These are phyloP conservation scores for Mus caroli DNA, from an alignment of 2,797 vertebrate genomes.

Conservation along the genomic window DNA sequence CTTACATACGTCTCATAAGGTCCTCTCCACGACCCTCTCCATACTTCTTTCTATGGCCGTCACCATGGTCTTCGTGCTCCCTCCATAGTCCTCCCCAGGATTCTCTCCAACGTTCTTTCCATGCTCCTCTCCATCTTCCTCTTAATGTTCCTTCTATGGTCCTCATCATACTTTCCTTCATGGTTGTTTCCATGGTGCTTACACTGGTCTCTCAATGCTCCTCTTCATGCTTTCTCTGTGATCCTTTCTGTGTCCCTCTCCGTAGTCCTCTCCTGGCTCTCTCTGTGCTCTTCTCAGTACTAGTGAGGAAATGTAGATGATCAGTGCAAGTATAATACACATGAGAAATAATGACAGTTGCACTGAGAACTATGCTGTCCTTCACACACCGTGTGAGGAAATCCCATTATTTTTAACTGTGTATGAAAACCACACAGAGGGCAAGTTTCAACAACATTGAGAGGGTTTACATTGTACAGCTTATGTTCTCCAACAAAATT, in stretches of 20 bases:
- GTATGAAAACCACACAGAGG: not conserved
- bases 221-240: not conserved
- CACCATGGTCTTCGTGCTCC: not conserved
- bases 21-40: not conserved
- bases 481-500: not conserved
- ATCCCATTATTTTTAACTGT: not conserved
- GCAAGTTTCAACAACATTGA: not conserved
- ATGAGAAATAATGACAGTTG: not conserved
- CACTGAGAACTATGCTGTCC: not conserved
- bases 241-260: not conserved
- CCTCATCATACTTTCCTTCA: too few relatives aligned
- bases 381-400: not conserved
- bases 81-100: not conserved
- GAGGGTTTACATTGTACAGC: not conserved
- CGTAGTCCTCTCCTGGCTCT: not conserved
- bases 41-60: not conserved
- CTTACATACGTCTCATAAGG: not conserved
- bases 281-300: not conserved
- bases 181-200: not conserved
- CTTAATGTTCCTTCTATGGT: not conserved
- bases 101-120: not conserved
- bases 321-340: not conserved
- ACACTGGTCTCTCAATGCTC: not conserved
- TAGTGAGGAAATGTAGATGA: not conserved
- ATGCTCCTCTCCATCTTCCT: not conserved